These are phyloP conservation scores for Polyploca ridens DNA, from an alignment of 2,888 invertebrate genomes.

Conservation along the genomic window DNA sequence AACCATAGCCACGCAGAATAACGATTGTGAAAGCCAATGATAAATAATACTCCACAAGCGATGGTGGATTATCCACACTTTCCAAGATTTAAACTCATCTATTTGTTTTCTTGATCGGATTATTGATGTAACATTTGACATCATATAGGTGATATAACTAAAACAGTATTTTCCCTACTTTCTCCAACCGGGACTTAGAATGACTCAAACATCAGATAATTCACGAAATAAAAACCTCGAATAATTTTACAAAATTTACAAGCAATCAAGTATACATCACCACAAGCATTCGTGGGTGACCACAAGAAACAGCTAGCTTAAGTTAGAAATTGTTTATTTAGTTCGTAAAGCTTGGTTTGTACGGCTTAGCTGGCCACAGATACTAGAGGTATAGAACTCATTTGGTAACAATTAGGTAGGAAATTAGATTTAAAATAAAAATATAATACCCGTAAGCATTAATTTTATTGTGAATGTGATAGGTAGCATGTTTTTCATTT, in stretches of 20 bases:
- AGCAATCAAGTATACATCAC: not conserved
- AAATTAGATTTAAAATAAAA: no score
- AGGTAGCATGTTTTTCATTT: no score
- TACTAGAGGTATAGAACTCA: no score
- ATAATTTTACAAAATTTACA: not conserved
- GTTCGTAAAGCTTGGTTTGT: not conserved
- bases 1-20: slow-evolving; percentile 39
- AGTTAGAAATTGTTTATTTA: not conserved
- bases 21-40: slow-evolving; percentile 66
- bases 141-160: not conserved
- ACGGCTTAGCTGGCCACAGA: not conserved
- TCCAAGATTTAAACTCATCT: slow-evolving; percentile 46
- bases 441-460: no score
- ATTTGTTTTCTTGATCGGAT: slow-evolving; percentile 41
- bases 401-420: no score
- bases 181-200: not conserved
- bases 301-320: not conserved
- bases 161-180: not conserved
- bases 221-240: not conserved
- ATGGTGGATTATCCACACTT: slow-evolving; percentile 66
- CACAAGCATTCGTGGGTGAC: slow-evolving; percentile 11
- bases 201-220: not conserved
- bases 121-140: slow-evolving; percentile 14
- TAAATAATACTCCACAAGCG: slow-evolving; percentile 40
- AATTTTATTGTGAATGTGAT: no score